Evolutionary conservation across 1,140 invertebrate species (phyloP), one percentile per base, ranked within the genome.

Genomic region (Drosophila neocordata): DNA sequence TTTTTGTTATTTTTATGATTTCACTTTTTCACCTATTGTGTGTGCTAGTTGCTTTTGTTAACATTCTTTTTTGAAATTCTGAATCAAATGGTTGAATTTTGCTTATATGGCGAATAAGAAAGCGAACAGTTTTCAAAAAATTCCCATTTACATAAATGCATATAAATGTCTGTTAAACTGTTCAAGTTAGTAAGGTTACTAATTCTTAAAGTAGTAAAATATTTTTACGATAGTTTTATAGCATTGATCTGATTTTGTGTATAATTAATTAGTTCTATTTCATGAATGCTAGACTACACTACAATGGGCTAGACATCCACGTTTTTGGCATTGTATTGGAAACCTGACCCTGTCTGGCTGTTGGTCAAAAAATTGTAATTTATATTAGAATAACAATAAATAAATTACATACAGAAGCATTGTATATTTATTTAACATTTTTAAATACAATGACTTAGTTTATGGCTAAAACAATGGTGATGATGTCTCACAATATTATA

Each of bases 1-100:
- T 18, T 41, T 31, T 41, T 41, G 58, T 41, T 20, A 22, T 41
- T 13, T 41, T 60, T 60, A 15, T 60, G 58, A 38, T 60, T 60
- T 60, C 35, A 41, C 38, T 60, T 59, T 59, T 38, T 20, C 57
- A 18, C 34, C 6, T 35, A 41, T 44, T 13, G 13, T 20, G 15
- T 13, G n/a, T n/a, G n/a, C n/a, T n/a, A 56, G 2, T 11, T 5
- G 27, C 27, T 24, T 15, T 35, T 56, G 53, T 56, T 56, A 15
- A 4, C 53, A 15, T 56, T 55, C 9, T 11, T 56, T 48, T 48
- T 7, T 44, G 15, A 2, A 2, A 2, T 11, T 37, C 15, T 8
- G 31, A 15, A 55, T 55, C 31, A 34, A 56, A 56, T 24, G 24
- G 13, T 1, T 12, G 22, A 48, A 27, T 24, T 24, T 11, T 11